Base-by-base conservation (phyloP, 1,140 invertebrate species). In the Stratiolaelaps scimitus region DNA sequence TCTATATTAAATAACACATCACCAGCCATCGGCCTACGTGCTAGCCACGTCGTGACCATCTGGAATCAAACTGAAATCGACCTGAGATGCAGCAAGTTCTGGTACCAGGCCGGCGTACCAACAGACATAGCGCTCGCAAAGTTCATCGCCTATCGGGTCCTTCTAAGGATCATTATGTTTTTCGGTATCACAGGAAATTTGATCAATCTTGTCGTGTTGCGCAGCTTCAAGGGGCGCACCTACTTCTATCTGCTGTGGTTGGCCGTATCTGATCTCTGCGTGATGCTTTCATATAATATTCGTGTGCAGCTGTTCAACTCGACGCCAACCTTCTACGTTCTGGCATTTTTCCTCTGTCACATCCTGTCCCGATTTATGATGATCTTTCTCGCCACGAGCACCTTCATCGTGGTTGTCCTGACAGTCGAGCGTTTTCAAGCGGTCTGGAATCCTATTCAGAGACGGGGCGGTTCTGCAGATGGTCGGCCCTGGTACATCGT, bases 351-450 rank as follows among this genome's bases (percentile, higher is more conserved):
- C 1, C 53, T 29, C 15, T 60, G 53, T 10, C 53, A 20, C 10
- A 5, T 60, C 26, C 26, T 60, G 4, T 34, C 53, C 1, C 26
- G 1, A 15, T n/a, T 26, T 60, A 34, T 34, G n/a, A 34, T 26
- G 17, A 26, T 60, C 2, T 60, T 26, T 29, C 53, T 60, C 2
- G 34, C 23, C 1, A 29, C 26, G 6, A 60, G 53, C 34, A 60
- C 26, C 15, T 60, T 60, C 10, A 60, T 60, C 4, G 23, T 60
- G 15, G 53, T 60, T 60, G 23, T 20, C 53, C 53, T 60, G 23
- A 60, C 53, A 17, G 23, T 60, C 53, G 53, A 60, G 17, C 23
- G 53, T 34, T 60, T 17, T 23, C 53, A 34, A n/a, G 53, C 53
- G 15, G 53, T 60, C 15, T 60, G 53, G 26, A 29, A 60, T 20